Evolutionary conservation across 2,888 invertebrate genomes (phyloP).

Genomic region (Ichneumoninae sp.): DNA sequence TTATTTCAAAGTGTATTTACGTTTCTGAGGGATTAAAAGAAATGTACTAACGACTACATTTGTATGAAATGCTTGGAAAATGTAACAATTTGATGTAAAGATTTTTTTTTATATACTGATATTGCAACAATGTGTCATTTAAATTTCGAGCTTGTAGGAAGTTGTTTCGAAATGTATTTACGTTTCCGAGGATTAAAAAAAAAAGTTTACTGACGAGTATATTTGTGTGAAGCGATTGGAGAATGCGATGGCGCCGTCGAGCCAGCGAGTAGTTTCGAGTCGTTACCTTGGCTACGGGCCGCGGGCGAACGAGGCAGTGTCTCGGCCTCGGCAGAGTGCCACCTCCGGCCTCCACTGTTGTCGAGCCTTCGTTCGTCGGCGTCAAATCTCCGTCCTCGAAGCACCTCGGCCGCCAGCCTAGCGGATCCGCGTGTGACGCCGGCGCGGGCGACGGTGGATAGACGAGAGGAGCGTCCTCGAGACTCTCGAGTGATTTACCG

Average conservation of each 20-base stretch:
- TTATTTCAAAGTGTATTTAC: no score
- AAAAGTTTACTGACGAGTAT: not conserved
- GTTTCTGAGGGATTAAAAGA: no score
- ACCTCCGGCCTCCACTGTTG: slow-evolving; percentile 88
- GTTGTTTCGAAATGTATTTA: not conserved
- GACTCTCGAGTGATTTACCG: slow-evolving; percentile 93
- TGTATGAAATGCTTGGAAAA: no score
- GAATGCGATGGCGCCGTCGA: not conserved
- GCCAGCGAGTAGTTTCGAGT: not conserved
- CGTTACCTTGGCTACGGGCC: slow-evolving; percentile 91
- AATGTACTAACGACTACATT: not conserved
- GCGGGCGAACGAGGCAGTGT: slow-evolving; percentile 90
- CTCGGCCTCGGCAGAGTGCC: slow-evolving; percentile 95
- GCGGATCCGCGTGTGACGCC: slow-evolving; percentile 83
- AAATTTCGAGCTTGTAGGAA: not conserved
- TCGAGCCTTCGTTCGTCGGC: slow-evolving; percentile 91
- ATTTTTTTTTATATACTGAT: not conserved
- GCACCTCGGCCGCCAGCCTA: slow-evolving; percentile 89
- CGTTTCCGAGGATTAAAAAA: not conserved
- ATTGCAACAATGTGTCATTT: not conserved
- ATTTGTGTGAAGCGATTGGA: not conserved
- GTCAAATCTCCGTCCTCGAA: slow-evolving; percentile 97
- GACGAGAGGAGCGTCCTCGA: slow-evolving; percentile 89
- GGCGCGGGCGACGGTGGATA: slow-evolving; percentile 83
- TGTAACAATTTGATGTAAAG: not conserved